Conservation (phyloP, 2,113 vertebrate species). For the Brachionichthys hirsutus region DNA sequence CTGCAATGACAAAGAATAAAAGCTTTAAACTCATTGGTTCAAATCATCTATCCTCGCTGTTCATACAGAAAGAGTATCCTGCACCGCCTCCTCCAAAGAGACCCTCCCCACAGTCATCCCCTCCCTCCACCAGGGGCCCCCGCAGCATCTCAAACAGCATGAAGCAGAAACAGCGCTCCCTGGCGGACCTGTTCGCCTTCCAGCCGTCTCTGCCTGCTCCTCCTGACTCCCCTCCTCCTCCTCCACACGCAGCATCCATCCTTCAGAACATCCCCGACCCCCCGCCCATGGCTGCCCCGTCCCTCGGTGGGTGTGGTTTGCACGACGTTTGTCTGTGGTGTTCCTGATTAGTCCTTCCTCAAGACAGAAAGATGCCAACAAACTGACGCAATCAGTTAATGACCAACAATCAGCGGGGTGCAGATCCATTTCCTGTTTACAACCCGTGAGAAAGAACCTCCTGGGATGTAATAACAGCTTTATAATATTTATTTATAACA, state of each 20-base stretch:
- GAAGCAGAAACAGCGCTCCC: constrained; percentile 83
- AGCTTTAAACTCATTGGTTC: too few relatives aligned
- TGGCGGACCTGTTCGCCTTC: constrained; percentile 77
- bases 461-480: too few relatives aligned
- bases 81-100: constrained; percentile 28
- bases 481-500: too few relatives aligned
- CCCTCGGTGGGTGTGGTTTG: constrained; percentile 50
- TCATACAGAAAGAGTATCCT: constrained; percentile 56
- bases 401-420: too few relatives aligned
- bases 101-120: constrained; percentile 29
- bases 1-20: neutral
- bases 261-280: constrained; percentile 61
- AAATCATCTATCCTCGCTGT: too few relatives aligned
- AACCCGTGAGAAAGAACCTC: too few relatives aligned
- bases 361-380: too few relatives aligned
- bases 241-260: constrained; percentile 16
- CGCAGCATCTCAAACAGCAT: constrained; percentile 77
- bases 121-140: constrained; percentile 34
- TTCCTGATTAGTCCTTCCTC: too few relatives aligned
- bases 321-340: too few relatives aligned
- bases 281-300: constrained; percentile 58
- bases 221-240: constrained; percentile 12
- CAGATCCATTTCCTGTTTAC: too few relatives aligned
- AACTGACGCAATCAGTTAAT: too few relatives aligned
- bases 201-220: constrained; percentile 31